Base-by-base conservation (phyloP, 2,888 invertebrate species). In the Dyspetes luteomarginatus region DNA sequence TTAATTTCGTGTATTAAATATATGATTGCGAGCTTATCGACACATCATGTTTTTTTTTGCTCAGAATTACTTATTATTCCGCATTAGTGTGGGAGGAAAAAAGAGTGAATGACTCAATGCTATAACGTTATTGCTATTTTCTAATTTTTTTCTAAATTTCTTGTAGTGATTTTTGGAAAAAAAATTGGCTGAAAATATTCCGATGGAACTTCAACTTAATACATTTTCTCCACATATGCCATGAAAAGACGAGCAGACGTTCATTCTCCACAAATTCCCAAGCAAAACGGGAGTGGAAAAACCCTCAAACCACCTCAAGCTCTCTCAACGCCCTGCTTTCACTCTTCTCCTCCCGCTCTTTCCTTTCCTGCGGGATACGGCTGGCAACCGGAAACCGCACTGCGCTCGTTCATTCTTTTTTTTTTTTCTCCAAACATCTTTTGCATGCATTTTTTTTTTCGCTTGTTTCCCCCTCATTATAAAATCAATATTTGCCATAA, bases 361-460 rank as follows among this genome's bases (percentile, higher is more conserved):
- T 36, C 56, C 43, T 64, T 22, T 7, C 15, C 56, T 64, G 68
- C 56, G 30, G 43, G 56, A 68, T 62, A n/a, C n/a, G 56, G 68
- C 73, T 77, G 73, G 81, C 75, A 81, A 77, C 79, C 79, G 79
- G 75, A 80, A 80, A 75, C 81, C 81, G 81, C 81, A 81, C 58
- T 81, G 81, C 81, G 73, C 73, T 68, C 81, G 67, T 76, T 76
- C 62, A 68, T 58, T 56, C 50, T n/a, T 64, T 41, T 48, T 73
- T 69, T 67, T 60, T 36, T 60, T 65, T 22, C 36, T 50, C 36
- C 58, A 55, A 62, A 45, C 72, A 30, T 76, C 80, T 68, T 56
- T 81, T 76, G 55, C 72, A 58, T 36, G 56, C 36, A 56, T 60
- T 36, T 55, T 71, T 55, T 65, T 67, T 45, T 56, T 36, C 22